Percentiles rank a stretch among this genome's conserved stretches.
Evolutionary conservation across 2,113 vertebrate species (phyloP).

Genomic region (Chinchilla lanigera): DNA sequence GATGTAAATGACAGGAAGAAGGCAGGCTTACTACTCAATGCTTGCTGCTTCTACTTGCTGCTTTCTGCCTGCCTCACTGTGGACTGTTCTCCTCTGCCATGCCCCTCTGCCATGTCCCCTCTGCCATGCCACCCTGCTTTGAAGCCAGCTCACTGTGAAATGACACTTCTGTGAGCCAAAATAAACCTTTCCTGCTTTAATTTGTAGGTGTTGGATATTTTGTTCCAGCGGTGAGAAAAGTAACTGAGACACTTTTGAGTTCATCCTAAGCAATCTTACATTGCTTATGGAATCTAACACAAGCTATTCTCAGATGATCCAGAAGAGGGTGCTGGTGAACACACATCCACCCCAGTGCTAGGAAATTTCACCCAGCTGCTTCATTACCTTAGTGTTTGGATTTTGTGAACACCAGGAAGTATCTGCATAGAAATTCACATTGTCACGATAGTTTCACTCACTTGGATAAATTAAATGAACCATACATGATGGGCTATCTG

Average conservation of each 20-base stretch:
- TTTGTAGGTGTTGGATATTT: neutral
- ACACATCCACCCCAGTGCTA: accelerated
- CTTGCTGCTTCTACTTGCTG: neutral
- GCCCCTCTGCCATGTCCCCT: neutral
- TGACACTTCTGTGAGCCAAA: neutral
- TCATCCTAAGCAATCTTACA: neutral
- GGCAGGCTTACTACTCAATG: neutral
- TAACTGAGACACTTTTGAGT: no score
- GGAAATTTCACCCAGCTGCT: neutral
- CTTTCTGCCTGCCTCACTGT: neutral
- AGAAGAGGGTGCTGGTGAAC: conserved; percentile 51
- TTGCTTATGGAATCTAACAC: neutral
- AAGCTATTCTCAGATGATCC: neutral
- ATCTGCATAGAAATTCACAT: neutral
- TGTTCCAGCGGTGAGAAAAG: neutral
- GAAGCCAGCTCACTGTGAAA: neutral
- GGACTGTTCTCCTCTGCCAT: neutral
- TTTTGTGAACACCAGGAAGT: neutral
- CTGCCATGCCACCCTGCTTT: neutral
- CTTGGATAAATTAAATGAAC: neutral
- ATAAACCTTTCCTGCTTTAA: neutral
- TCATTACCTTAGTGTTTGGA: neutral
- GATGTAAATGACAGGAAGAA: neutral
- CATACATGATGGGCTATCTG: neutral
- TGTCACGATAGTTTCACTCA: neutral